Conservation (phyloP, 2,797 vertebrate species). For the Buphagus erythrorhynchus region DNA sequence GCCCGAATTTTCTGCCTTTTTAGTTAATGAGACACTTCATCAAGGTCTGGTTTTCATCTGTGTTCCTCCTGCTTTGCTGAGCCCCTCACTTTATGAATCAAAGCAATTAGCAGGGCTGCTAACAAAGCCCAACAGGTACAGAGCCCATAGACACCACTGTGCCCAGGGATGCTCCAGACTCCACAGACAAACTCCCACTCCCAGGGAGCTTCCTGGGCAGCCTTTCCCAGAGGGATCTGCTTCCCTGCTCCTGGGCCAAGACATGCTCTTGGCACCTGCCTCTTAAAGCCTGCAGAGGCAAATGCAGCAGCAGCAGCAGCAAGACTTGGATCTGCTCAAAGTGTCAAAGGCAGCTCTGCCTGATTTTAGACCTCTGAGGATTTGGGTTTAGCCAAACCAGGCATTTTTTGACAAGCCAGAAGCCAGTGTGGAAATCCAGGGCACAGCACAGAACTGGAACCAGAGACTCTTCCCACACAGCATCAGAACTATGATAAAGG, state of each 20-base stretch:
- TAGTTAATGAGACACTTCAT: conserved; percentile 44
- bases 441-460: rapidly evolving
- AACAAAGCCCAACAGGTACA: background rate
- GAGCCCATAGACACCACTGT: background rate
- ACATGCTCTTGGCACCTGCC: background rate
- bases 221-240: background rate
- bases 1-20: background rate
- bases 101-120: conserved; percentile 24
- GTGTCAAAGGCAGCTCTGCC: background rate
- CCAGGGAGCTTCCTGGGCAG: background rate
- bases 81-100: background rate
- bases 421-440: background rate
- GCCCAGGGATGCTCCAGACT: background rate
- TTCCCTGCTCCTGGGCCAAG: background rate
- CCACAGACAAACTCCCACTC: background rate
- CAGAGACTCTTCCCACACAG: background rate
- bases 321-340: background rate
- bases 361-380: background rate
- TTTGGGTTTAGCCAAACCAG: background rate
- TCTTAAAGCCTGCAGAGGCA: background rate
- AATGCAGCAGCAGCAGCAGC: background rate
- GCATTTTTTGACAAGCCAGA: background rate
- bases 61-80: background rate
- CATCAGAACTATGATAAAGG: background rate
- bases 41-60: conserved; percentile 30